phyloP scores from a whole-genome alignment of 2,113 vertebrate genomes.

The Corythornis cristatus region DNA sequence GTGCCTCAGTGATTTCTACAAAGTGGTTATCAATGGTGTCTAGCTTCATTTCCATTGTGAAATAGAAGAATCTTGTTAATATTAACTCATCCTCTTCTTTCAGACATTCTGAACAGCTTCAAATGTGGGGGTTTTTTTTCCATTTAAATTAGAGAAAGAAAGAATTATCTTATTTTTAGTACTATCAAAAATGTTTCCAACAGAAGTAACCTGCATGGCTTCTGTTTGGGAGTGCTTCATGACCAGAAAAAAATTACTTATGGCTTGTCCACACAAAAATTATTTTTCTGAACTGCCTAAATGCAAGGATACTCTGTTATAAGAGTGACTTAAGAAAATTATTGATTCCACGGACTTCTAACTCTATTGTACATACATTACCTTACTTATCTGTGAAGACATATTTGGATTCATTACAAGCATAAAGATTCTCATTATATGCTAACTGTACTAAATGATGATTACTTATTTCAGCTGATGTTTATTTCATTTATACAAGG shows the following conservation, averaged over 20 bases:
- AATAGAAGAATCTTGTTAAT: conserved; percentile 37
- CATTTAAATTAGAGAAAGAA: not conserved
- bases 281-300: not conserved
- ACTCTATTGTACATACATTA: not conserved
- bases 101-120: not conserved
- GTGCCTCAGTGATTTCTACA: not conserved
- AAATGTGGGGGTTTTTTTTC: not conserved
- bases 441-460: not conserved
- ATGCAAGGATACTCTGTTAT: not conserved
- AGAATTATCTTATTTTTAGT: not conserved
- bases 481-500: not conserved
- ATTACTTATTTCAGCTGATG: not conserved
- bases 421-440: not conserved
- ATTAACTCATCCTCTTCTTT: conserved; percentile 5
- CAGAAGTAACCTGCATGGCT: not conserved
- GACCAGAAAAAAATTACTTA: not conserved
- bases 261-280: not conserved
- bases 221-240: not conserved
- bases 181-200: not conserved
- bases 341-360: not conserved
- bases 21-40: conserved; percentile 15
- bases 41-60: conserved; percentile 30
- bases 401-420: not conserved
- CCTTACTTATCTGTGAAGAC: not conserved
- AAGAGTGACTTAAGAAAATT: conserved; percentile 10